Conservation (phyloP, 2,113 vertebrate species). For the Solea senegalensis region DNA sequence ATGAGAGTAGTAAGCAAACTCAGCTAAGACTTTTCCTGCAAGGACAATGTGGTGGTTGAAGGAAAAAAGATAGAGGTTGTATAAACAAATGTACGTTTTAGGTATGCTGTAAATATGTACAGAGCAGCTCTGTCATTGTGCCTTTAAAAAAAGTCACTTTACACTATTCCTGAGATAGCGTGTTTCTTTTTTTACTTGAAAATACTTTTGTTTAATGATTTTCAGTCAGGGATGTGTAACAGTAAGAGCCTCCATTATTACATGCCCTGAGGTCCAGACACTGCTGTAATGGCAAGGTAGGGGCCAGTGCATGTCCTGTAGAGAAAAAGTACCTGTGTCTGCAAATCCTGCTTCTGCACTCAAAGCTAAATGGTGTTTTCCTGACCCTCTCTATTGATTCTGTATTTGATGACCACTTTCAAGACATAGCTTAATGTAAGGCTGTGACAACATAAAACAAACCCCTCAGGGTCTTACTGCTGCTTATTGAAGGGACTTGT, state of each 20-base stretch:
- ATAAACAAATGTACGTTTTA: background rate
- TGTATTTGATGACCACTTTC: constrained; percentile 49
- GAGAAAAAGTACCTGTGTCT: constrained; percentile 34
- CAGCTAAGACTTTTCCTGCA: constrained; percentile 17
- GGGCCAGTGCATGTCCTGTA: constrained; percentile 17
- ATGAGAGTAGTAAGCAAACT: constrained; percentile 29
- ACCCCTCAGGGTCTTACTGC: constrained; percentile 29
- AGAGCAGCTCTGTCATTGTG: background rate
- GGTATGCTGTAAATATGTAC: background rate
- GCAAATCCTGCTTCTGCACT: constrained; percentile 25
- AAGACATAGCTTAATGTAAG: constrained; percentile 44
- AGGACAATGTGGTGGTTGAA: background rate
- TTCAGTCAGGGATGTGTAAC: constrained; percentile 17
- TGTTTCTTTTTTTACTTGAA: background rate
- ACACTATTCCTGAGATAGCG: background rate
- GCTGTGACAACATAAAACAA: constrained; percentile 45
- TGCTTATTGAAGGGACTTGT: constrained; percentile 39
- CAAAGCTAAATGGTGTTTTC: constrained; percentile 47
- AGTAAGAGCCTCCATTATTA: constrained; percentile 21
- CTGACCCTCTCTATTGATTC: constrained; percentile 44
- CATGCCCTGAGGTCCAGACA: constrained; percentile 6
- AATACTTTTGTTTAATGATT: constrained; percentile 28
- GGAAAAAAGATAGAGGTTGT: background rate
- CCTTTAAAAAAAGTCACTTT: background rate
- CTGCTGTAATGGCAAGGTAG: constrained; percentile 24